Conservation (phyloP, 2,888 invertebrate genomes). For the Pristionchus fissidentatus region DNA sequence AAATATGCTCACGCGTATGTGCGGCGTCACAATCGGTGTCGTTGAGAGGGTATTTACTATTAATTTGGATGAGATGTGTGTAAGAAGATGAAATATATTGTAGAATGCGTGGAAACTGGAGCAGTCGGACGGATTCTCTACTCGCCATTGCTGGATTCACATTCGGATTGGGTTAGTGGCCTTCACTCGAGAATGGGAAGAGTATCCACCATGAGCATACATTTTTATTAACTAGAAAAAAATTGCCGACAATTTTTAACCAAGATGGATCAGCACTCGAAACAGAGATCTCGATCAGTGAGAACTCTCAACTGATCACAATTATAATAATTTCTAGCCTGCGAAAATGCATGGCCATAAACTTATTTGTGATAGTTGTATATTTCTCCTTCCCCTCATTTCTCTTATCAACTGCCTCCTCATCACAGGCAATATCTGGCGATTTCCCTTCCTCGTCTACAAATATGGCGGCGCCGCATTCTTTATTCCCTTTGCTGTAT, state of each 20-base stretch:
- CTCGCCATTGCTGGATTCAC: slow-evolving; percentile 80
- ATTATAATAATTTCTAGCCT: background rate
- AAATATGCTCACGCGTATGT: no score
- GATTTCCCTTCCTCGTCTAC: slow-evolving; percentile 80
- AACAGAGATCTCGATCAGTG: no score
- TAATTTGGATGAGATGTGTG: background rate
- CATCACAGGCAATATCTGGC: slow-evolving; percentile 80
- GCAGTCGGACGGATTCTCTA: slow-evolving; percentile 79
- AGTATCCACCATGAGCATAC: background rate
- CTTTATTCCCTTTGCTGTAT: slow-evolving; percentile 86
- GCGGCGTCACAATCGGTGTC: no score
- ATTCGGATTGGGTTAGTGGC: slow-evolving; percentile 76
- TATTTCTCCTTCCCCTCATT: background rate
- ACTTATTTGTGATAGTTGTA: background rate
- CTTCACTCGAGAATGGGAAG: background rate
- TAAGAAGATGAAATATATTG: slow-evolving; percentile 28
- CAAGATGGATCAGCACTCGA: no score
- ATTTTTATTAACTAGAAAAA: background rate
- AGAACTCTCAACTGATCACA: no score
- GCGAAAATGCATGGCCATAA: background rate
- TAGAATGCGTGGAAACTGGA: slow-evolving; percentile 77
- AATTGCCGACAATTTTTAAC: no score
- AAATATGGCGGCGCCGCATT: slow-evolving; percentile 78
- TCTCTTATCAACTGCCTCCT: background rate
- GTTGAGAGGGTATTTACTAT: background rate